These are phyloP conservation scores for Anoplopoma fimbria DNA, from an alignment of 2,113 vertebrate genomes.

Conservation along the genomic window DNA sequence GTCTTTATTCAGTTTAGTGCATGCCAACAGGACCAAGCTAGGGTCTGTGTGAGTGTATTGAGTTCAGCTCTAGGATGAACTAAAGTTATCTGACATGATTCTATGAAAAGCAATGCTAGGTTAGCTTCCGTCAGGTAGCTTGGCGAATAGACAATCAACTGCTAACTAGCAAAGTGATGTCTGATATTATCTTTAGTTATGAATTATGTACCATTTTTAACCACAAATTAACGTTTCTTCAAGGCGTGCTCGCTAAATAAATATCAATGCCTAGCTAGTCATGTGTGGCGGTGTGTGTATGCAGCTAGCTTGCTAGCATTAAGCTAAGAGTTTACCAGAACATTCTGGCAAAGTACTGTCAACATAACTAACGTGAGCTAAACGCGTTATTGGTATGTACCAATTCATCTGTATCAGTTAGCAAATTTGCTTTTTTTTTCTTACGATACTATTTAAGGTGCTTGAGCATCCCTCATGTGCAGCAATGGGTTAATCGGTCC, in stretches of 20 bases:
- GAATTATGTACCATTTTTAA: not conserved
- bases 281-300: not conserved
- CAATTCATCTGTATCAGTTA: too few relatives aligned
- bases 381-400: not conserved
- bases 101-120: not conserved
- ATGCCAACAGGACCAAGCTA: not conserved
- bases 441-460: not conserved
- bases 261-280: fast-evolving
- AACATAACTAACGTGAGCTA: not conserved
- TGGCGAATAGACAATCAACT: not conserved
- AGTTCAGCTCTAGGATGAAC: not conserved
- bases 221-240: not conserved
- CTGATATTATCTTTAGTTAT: not conserved
- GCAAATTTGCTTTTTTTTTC: not conserved
- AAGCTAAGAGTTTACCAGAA: constrained; percentile 37
- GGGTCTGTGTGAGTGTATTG: not conserved
- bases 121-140: not conserved
- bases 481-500: too few relatives aligned
- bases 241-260: not conserved
- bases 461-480: not conserved
- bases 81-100: not conserved
- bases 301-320: not conserved
- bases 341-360: constrained; percentile 24
- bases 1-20: not conserved
- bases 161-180: not conserved